Percentiles rank a stretch among this genome's conserved stretches.
These are phyloP conservation scores for Xanthorhoe designata DNA, from an alignment of 2,888 invertebrate genomes.

Conservation along the genomic window DNA sequence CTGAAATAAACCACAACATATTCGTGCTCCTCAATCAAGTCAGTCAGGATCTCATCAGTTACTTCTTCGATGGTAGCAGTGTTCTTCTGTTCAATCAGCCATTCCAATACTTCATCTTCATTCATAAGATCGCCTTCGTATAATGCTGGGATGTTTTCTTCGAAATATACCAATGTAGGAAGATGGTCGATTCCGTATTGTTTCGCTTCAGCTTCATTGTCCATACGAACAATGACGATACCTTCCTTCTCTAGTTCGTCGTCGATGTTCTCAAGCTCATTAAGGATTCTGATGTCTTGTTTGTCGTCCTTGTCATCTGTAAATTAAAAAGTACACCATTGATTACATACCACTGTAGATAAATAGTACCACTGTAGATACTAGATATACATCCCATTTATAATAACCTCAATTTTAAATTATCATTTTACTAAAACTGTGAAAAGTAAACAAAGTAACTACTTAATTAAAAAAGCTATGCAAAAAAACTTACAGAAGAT, in stretches of 20 bases:
- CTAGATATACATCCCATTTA: too few species aligned
- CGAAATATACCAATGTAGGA: conserved; percentile 94
- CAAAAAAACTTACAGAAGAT: conserved; percentile 92
- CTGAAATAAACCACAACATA: conserved; percentile 98
- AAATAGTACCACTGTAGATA: too few species aligned
- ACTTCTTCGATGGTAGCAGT: conserved; percentile 97
- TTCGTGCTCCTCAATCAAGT: conserved; percentile 95
- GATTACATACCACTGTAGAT: too few species aligned
- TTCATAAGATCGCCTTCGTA: conserved; percentile 97
- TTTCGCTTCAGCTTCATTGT: conserved; percentile 95
- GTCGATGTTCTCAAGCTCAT: conserved; percentile 96
- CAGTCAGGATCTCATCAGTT: conserved; percentile 94
- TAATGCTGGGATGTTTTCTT: conserved; percentile 95
- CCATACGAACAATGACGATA: conserved; percentile 95
- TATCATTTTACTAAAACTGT: too few species aligned
- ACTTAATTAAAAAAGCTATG: not conserved
- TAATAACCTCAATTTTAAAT: too few species aligned
- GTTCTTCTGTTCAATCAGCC: conserved; percentile 94
- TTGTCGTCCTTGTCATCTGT: conserved; percentile 95
- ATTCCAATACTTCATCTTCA: conserved; percentile 95
- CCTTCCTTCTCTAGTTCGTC: conserved; percentile 96
- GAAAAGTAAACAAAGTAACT: too few species aligned
- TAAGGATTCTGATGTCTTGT: conserved; percentile 94
- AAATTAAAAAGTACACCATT: conserved; percentile 42
- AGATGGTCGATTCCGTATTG: conserved; percentile 96